Conservation (phyloP, 2,888 invertebrate species). For the Habroteleia sp. region DNA sequence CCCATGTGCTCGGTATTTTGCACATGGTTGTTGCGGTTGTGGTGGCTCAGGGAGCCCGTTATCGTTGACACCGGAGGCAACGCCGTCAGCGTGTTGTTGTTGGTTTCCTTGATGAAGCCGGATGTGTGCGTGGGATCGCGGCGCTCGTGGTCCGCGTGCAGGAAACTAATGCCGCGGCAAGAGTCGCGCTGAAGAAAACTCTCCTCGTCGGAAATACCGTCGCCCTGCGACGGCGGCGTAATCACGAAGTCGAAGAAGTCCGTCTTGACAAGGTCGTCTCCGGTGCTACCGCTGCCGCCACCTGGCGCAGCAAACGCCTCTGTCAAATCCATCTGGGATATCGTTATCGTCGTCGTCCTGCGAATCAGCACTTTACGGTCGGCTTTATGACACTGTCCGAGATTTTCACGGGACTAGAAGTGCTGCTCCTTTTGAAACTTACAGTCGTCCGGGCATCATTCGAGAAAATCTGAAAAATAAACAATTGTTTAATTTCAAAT, state of each 20-base stretch:
- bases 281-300: slow-evolving; percentile 67
- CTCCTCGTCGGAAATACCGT: slow-evolving; percentile 86
- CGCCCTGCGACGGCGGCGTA: slow-evolving; percentile 83
- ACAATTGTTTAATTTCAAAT: no score
- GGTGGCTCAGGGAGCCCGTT: slow-evolving; percentile 75
- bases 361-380: no score
- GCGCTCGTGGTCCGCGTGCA: slow-evolving; percentile 70
- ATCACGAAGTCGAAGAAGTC: slow-evolving; percentile 95
- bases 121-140: slow-evolving; percentile 73
- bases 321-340: slow-evolving; percentile 87
- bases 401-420: slow-evolving; percentile 8
- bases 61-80: slow-evolving; percentile 78
- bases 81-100: slow-evolving; percentile 84
- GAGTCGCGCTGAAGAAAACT: slow-evolving; percentile 81
- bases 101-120: slow-evolving; percentile 82
- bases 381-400: not conserved
- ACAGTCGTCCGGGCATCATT: slow-evolving; percentile 2
- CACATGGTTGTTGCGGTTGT: slow-evolving; percentile 68
- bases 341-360: no score
- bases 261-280: slow-evolving; percentile 90
- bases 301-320: slow-evolving; percentile 88
- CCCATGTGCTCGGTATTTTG: slow-evolving; percentile 81
- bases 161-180: slow-evolving; percentile 73
- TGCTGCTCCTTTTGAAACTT: not conserved
- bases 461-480: no score